These are phyloP conservation scores for Pseudeuparius sepicola DNA, from an alignment of 2,888 invertebrate genomes.

Conservation along the genomic window DNA sequence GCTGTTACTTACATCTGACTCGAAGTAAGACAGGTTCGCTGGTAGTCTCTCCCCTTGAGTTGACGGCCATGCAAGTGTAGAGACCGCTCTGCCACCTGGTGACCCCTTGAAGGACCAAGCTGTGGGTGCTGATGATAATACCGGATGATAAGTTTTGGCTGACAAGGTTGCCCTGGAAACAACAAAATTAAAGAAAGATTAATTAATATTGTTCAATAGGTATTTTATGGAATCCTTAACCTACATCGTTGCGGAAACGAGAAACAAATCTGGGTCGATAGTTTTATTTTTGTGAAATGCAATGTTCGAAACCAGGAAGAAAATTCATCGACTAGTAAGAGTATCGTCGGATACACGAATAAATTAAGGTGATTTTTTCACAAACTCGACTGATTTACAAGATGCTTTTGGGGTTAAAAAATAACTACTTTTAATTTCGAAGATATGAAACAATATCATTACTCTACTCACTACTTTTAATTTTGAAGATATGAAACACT, in stretches of 20 bases:
- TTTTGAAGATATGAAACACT: too few relatives aligned
- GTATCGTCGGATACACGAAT: too few relatives aligned
- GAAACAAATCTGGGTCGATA: background rate
- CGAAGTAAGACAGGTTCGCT: slow-evolving; percentile 67
- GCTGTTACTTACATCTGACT: slow-evolving; percentile 73
- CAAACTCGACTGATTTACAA: too few relatives aligned
- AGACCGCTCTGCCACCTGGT: slow-evolving; percentile 72
- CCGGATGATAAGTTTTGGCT: slow-evolving; percentile 76
- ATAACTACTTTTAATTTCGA: too few relatives aligned
- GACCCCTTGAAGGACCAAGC: slow-evolving; percentile 76
- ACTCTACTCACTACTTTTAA: too few relatives aligned
- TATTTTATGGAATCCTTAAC: too few relatives aligned
- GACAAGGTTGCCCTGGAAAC: slow-evolving; percentile 58
- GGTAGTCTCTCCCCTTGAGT: slow-evolving; percentile 71
- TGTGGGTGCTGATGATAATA: slow-evolving; percentile 79
- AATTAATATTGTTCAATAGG: slow-evolving; percentile 2
- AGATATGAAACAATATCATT: too few relatives aligned
- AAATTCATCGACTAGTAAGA: too few relatives aligned
- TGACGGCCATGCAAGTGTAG: slow-evolving; percentile 76
- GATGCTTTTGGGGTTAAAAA: too few relatives aligned
- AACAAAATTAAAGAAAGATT: slow-evolving; percentile 12
- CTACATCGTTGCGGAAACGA: slow-evolving; percentile 1
- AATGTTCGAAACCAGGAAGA: too few relatives aligned
- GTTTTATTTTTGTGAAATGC: too few relatives aligned
- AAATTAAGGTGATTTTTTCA: too few relatives aligned